phyloP scores from a whole-genome alignment of 2,797 vertebrate species.

The Clamator glandarius region DNA sequence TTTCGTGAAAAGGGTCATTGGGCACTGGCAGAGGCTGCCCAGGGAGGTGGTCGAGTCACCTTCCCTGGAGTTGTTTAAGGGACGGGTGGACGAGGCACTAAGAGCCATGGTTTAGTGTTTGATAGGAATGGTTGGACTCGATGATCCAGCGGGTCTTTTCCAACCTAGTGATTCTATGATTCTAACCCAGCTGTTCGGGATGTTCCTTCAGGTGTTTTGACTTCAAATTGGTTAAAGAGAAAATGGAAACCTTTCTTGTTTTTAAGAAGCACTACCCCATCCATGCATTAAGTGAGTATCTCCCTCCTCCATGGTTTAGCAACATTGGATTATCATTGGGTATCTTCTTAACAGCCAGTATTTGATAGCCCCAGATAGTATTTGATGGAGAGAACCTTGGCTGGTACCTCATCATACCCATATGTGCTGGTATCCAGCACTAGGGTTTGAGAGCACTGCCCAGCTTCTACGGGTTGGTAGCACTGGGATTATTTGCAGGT shows the following conservation, averaged over 20 bases:
- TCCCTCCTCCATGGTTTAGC: background rate
- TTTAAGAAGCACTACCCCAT: fast-evolving
- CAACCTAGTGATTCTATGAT: no score
- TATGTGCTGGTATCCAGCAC: background rate
- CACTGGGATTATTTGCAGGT: background rate
- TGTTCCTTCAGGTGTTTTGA: background rate
- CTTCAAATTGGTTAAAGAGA: background rate
- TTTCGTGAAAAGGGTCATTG: no score
- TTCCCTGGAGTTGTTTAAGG: no score
- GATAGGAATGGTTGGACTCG: no score
- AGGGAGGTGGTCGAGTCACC: no score
- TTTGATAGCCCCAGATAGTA: no score
- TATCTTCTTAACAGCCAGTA: background rate
- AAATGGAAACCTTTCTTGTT: background rate
- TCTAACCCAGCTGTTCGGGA: background rate
- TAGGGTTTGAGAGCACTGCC: background rate
- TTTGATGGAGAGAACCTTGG: background rate
- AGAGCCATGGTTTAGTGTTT: no score
- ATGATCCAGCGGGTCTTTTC: no score
- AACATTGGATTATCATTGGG: background rate
- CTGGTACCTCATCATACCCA: fast-evolving
- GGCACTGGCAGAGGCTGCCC: no score
- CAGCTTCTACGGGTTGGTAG: fast-evolving
- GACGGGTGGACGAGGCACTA: no score
- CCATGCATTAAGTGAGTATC: fast-evolving